A percentile compares a stretch with the other conserved stretches of the same genome.
Conservation (phyloP, 2,888 invertebrate genomes). For the Ligdia adustata region DNA sequence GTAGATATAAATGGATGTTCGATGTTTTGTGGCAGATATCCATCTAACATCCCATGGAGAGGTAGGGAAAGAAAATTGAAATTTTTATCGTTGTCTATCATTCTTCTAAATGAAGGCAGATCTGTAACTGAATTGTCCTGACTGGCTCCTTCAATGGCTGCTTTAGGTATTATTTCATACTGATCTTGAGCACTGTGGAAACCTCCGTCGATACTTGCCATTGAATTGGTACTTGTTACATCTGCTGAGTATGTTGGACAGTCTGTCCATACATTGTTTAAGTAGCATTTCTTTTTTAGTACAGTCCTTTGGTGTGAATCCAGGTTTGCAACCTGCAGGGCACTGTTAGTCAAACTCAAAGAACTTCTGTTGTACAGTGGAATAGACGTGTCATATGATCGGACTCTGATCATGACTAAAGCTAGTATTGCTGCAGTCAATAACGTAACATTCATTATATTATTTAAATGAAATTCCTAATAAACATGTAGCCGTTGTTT, state of each 20-base stretch:
- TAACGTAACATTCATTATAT: constrained; percentile 2
- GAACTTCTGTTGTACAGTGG: constrained; percentile 2
- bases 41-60: constrained; percentile 2
- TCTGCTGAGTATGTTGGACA: not conserved
- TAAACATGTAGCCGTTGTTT: not conserved
- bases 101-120: constrained; percentile 7
- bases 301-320: not conserved
- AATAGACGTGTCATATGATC: constrained; percentile 1
- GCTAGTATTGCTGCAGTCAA: constrained; percentile 5
- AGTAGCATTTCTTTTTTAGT: not conserved
- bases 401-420: not conserved
- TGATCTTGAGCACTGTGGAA: not conserved
- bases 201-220: not conserved
- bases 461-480: not conserved
- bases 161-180: no score
- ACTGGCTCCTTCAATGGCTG: not conserved
- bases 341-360: not conserved
- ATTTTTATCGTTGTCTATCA: not conserved
- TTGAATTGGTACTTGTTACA: not conserved
- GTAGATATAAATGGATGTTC: not conserved
- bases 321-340: constrained; percentile 1
- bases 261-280: constrained; percentile 2
- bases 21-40: constrained; percentile 1
- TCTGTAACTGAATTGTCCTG: not conserved
- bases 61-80: constrained; percentile 1